These are phyloP conservation scores for Acanthurus tractus DNA, from an alignment of 2,797 vertebrate genomes.

Conservation along the genomic window DNA sequence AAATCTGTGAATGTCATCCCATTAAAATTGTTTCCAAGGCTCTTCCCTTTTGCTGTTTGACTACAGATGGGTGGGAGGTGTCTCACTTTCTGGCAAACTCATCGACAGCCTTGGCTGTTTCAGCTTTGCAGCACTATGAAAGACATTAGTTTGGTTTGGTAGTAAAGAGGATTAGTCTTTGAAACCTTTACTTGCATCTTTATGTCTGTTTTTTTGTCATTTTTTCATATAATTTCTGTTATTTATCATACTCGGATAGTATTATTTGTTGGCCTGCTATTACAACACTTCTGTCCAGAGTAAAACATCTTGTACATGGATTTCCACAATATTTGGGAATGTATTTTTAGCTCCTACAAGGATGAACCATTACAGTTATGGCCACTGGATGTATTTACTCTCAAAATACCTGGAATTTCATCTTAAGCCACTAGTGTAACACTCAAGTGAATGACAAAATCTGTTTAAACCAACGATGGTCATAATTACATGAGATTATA, in stretches of 20 bases:
- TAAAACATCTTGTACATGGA: background rate
- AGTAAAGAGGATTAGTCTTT: background rate
- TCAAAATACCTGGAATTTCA: background rate
- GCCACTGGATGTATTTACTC: background rate
- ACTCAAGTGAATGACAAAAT: background rate
- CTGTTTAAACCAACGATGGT: background rate
- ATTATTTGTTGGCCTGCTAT: background rate
- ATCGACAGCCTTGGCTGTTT: slow-evolving; percentile 7
- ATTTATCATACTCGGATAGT: background rate
- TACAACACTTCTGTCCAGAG: background rate
- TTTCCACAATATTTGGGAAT: background rate
- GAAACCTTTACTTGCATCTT: background rate
- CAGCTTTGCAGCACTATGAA: background rate
- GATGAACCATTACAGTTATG: background rate
- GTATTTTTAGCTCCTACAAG: background rate
- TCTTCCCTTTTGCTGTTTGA: slow-evolving; percentile 13
- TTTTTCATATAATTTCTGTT: background rate
- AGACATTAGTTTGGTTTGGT: background rate
- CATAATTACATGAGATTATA: background rate
- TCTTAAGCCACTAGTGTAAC: background rate
- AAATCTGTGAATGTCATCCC: slow-evolving; percentile 10
- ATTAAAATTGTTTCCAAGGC: slow-evolving; percentile 28
- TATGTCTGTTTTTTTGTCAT: background rate
- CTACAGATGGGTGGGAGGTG: slow-evolving; percentile 30
- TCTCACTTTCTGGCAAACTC: slow-evolving; percentile 4